phyloP scores from a whole-genome alignment of 2,113 vertebrate species.

The Cephalophus harveyi region DNA sequence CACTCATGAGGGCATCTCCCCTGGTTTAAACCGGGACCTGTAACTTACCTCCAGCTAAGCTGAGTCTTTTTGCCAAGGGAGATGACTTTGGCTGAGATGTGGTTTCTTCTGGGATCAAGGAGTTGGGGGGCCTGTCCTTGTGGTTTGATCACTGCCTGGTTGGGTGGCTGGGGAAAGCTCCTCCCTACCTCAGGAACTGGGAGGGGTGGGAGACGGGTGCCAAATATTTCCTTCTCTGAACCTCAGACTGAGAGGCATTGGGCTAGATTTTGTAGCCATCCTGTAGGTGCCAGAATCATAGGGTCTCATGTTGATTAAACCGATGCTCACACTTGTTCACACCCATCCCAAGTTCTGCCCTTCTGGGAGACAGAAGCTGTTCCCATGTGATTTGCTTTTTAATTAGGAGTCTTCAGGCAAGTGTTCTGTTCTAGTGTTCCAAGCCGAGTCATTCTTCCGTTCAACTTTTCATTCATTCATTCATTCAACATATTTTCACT shows the following conservation, averaged over 20 bases:
- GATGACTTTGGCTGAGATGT: neutral
- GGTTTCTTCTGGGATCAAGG: neutral
- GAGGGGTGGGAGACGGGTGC: no score
- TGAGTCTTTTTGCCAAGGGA: neutral
- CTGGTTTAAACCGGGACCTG: rapidly evolving
- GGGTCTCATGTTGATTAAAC: neutral
- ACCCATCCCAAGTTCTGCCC: neutral
- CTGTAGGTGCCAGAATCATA: neutral
- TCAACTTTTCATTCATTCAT: neutral
- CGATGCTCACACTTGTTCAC: neutral
- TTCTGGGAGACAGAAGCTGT: neutral
- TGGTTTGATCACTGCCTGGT: neutral
- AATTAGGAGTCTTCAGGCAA: neutral
- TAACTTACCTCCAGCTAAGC: neutral
- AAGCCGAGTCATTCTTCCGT: neutral
- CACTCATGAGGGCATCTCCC: neutral
- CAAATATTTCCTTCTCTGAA: neutral
- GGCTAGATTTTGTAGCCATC: neutral
- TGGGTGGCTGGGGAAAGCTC: neutral
- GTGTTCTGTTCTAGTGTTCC: neutral
- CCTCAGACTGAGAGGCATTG: neutral
- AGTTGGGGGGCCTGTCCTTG: neutral
- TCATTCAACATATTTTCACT: neutral
- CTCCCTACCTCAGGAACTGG: neutral
- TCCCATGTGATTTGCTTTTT: neutral